phyloP scores from a whole-genome alignment of 1,140 invertebrate genomes.

The Chionoecetes opilio region DNA sequence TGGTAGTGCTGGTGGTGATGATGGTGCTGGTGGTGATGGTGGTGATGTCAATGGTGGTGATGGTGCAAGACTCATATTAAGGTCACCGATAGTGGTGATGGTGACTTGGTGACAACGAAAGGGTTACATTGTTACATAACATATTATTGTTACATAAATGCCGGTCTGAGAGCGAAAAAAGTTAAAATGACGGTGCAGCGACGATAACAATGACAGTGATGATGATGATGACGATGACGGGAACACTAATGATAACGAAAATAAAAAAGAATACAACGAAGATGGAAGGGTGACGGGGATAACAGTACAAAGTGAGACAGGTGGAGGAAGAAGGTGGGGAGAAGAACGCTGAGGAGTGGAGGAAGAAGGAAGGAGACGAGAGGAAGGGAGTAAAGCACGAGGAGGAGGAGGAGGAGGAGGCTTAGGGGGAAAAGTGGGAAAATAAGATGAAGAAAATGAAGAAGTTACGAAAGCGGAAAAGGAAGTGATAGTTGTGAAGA shows the following conservation, averaged over 20 bases:
- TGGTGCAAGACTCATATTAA: too few species aligned
- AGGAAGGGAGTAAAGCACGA: neutral
- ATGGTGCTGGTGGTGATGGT: neutral
- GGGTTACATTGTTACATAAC: too few species aligned
- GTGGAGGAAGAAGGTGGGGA: neutral
- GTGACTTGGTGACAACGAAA: too few species aligned
- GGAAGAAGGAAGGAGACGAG: neutral
- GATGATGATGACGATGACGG: neutral
- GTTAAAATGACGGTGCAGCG: neutral
- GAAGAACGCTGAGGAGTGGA: neutral
- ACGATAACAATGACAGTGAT: neutral
- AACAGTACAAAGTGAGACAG: neutral
- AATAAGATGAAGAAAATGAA: too few species aligned
- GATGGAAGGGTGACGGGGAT: neutral
- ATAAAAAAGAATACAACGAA: neutral
- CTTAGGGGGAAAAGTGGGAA: neutral
- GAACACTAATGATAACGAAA: neutral
- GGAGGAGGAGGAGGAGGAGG: neutral
- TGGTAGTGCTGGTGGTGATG: neutral
- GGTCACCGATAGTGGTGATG: too few species aligned
- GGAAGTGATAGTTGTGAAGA: neutral
- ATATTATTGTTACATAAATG: too few species aligned
- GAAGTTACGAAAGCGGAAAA: neutral
- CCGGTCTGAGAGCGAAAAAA: too few species aligned
- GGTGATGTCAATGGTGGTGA: neutral